Base-by-base conservation (phyloP, 1,140 invertebrate species). In the Lamellibrachia luymesi region DNA sequence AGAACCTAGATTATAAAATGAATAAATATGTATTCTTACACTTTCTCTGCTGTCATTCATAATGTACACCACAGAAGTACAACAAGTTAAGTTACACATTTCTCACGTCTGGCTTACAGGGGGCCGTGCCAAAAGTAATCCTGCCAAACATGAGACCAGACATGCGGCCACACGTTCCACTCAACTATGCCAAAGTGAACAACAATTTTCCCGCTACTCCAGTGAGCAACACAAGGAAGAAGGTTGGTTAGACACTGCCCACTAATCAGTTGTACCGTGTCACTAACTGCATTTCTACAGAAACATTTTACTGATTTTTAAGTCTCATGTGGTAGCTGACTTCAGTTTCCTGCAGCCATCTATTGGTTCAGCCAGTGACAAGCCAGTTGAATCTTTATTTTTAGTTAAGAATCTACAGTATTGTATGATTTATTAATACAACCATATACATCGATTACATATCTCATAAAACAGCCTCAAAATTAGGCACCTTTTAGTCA, bases 111-210 rank as follows among this genome's bases (percentile, higher is more conserved):
- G 51, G 27, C 93, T 94, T 94, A n/a, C 80, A 94, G 94, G 94
- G 94, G 49, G 89, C 92, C 52, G 92, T 94, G 17, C 94, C 94
- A 22, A 94, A 94, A 90, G 91, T 94, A n/a, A 91, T 94, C 27
- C 64, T 94, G 22, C 94, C 94, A 2, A 93, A 93, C 8, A 91
- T 94, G n/a, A 50, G 51, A 6, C 27, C 27, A 51, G 51, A 92
- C 27, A 92, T 27, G n/a, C 51, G 64, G 50, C 92, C 92, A 22
- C 51, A 92, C 8, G 92, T 51, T 92, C 64, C 50, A n/a, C 4
- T 92, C 7, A 64, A 92, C 27, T 92, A 92, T 17, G 50, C 51
- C 38, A 92, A 92, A 64, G 92, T 94, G 90, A 93, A 90, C 25
- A 92, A 93, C 90, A 90, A 93, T 25, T 92, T 90, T 91, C 94